phyloP scores from a whole-genome alignment of 1,140 invertebrate genomes.

The Sycobia sp. region DNA sequence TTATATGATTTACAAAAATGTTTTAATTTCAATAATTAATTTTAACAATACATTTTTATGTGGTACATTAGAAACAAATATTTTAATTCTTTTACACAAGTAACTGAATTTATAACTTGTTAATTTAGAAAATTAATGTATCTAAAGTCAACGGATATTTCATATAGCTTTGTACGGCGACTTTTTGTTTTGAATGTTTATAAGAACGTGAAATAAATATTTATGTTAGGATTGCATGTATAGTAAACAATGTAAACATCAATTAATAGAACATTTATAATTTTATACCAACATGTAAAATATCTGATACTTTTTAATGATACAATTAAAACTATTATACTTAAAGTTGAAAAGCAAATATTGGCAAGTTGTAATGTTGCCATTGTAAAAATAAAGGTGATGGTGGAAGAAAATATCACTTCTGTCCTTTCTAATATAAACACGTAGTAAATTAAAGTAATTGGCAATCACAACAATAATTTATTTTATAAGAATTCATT shows the following conservation, averaged over 20 bases:
- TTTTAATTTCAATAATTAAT: no score
- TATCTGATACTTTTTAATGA: background rate
- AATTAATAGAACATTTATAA: conserved; percentile 7
- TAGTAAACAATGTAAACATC: conserved; percentile 14
- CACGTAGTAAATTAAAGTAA: conserved; percentile 3
- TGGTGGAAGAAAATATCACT: background rate
- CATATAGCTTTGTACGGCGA: background rate
- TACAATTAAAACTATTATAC: background rate
- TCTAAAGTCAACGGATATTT: background rate
- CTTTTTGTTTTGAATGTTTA: background rate
- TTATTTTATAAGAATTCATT: conserved; percentile 18
- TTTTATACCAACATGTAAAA: conserved; percentile 13
- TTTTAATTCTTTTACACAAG: background rate
- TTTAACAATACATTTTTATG: background rate
- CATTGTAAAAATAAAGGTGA: conserved; percentile 4
- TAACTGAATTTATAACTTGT: no score
- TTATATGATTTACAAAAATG: background rate
- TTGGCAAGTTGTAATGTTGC: background rate
- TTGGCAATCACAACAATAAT: background rate
- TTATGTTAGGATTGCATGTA: conserved; percentile 5
- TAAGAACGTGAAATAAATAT: background rate
- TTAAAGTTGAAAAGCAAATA: background rate
- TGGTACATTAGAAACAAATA: background rate
- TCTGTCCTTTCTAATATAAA: conserved; percentile 4
- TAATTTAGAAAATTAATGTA: no score